Conservation (phyloP, 2,113 vertebrate species). For the Atractosteus spatula region DNA sequence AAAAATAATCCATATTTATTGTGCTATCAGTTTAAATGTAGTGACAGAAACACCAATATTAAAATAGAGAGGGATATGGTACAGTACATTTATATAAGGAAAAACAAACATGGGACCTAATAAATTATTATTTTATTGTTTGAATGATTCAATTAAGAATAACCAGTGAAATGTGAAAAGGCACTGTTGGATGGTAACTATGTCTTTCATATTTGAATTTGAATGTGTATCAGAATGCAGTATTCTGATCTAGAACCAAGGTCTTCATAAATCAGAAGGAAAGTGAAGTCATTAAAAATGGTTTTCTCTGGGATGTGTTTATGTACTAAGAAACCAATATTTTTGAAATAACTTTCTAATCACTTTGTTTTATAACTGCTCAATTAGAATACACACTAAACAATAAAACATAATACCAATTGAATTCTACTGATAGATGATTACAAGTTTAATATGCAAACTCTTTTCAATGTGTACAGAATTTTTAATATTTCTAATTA, state of each 20-base stretch:
- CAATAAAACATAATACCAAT: too few species aligned
- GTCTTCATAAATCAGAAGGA: conserved; percentile 58
- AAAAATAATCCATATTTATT: background rate
- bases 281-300: conserved; percentile 30
- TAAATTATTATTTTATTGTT: conserved; percentile 48
- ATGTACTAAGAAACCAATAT: too few species aligned
- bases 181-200: conserved; percentile 67
- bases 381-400: too few species aligned
- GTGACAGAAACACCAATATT: background rate
- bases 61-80: background rate
- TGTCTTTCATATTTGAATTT: conserved; percentile 61
- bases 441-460: too few species aligned
- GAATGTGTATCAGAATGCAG: conserved; percentile 41
- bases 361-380: too few species aligned
- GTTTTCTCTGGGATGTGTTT: too few species aligned
- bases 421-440: too few species aligned
- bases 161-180: conserved; percentile 69
- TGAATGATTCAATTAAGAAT: conserved; percentile 64
- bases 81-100: background rate
- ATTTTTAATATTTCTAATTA: too few species aligned
- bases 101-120: conserved; percentile 54
- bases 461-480: too few species aligned
- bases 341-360: too few species aligned
- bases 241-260: conserved; percentile 54
- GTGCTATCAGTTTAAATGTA: background rate